A percentile compares a stretch with the other conserved stretches of the same genome.
Conservation (phyloP, 2,888 invertebrate genomes). For the Hoplodrina ambigua region DNA sequence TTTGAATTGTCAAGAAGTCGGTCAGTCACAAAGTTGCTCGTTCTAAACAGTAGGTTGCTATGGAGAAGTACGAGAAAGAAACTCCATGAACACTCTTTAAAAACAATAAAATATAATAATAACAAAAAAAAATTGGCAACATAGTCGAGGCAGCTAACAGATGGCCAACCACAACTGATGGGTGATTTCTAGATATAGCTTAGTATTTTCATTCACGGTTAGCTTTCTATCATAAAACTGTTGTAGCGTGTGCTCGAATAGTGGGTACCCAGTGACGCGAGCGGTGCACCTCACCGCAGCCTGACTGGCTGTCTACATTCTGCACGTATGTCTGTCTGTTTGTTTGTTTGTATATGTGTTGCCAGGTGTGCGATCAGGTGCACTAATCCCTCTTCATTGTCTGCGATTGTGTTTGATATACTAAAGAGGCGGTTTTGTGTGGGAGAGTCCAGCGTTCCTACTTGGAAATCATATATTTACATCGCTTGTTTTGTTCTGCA, state of each 20-base stretch:
- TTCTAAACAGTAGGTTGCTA: too few species aligned
- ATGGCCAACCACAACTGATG: too few species aligned
- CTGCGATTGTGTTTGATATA: slow-evolving; percentile 42
- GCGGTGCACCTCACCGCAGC: slow-evolving; percentile 15
- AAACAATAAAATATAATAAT: too few species aligned
- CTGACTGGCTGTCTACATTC: slow-evolving; percentile 13
- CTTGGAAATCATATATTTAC: background rate
- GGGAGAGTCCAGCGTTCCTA: too few species aligned
- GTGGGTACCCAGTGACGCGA: slow-evolving; percentile 36
- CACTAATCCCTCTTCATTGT: slow-evolving; percentile 45
- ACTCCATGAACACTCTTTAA: too few species aligned
- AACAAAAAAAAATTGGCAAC: too few species aligned
- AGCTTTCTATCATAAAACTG: background rate
- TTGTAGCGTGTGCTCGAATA: slow-evolving; percentile 36
- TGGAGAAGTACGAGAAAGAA: too few species aligned
- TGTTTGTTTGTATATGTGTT: slow-evolving; percentile 9
- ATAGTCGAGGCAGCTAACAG: too few species aligned
- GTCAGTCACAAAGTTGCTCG: too few species aligned
- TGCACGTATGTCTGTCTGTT: slow-evolving; percentile 2
- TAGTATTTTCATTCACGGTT: background rate
- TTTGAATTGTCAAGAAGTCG: too few species aligned
- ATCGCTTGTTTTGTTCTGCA: background rate
- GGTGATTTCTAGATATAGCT: too few species aligned
- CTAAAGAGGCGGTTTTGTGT: slow-evolving; percentile 22
- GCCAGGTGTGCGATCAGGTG: slow-evolving; percentile 49